phyloP scores from a whole-genome alignment of 2,797 vertebrate species.

The Labeo calbasu region DNA sequence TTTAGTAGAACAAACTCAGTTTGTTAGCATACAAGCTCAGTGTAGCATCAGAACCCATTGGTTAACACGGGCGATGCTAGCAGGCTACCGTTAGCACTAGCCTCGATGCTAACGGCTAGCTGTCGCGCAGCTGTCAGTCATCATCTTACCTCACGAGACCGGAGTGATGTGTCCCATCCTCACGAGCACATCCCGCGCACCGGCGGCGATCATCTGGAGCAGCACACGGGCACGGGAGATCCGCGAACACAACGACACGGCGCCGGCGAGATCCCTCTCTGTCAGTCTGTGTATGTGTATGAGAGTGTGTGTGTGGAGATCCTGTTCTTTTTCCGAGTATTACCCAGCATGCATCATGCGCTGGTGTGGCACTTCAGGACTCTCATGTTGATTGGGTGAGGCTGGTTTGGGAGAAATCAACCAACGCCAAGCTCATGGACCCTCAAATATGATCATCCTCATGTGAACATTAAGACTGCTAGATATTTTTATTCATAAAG shows the following conservation, averaged over 20 bases:
- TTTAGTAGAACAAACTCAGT: neutral
- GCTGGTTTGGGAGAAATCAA: neutral
- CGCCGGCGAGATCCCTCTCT: neutral
- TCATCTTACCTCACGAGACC: slow-evolving; percentile 35
- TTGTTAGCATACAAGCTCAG: slow-evolving; percentile 3
- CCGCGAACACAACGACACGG: slow-evolving; percentile 15
- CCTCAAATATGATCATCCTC: neutral
- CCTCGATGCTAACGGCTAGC: slow-evolving; percentile 23
- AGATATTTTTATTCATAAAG: neutral
- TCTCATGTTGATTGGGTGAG: slow-evolving; percentile 12
- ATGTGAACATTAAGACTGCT: neutral
- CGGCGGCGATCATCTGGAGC: neutral
- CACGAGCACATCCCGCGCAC: neutral
- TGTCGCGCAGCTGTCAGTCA: slow-evolving; percentile 34
- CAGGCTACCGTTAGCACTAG: slow-evolving; percentile 4
- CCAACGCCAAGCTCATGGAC: neutral
- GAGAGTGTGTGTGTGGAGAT: neutral
- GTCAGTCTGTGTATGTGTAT: neutral
- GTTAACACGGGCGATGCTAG: slow-evolving; percentile 19
- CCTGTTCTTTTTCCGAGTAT: slow-evolving; percentile 45
- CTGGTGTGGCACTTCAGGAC: slow-evolving; percentile 41
- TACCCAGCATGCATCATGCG: slow-evolving; percentile 75
- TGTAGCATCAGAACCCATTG: slow-evolving; percentile 22
- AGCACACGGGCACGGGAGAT: neutral
- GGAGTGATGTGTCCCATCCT: slow-evolving; percentile 25